Percentiles rank a stretch among this genome's conserved stretches.
Conservation (phyloP, 1,140 invertebrate species). For the Condylostylus longicornis region DNA sequence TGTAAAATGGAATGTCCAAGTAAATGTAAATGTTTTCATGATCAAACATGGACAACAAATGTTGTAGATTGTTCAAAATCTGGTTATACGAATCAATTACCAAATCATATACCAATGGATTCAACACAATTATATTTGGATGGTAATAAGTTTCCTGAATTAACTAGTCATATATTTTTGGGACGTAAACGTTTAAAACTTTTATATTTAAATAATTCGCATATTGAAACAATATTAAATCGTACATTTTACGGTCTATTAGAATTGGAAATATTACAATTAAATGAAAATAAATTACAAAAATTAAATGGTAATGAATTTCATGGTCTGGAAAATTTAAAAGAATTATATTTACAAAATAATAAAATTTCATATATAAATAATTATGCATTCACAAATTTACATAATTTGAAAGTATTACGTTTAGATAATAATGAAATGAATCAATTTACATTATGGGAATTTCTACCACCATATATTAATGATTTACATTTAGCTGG, state of each 20-base stretch:
- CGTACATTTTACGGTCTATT: constrained; percentile 77
- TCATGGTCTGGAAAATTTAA: constrained; percentile 51
- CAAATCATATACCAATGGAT: constrained; percentile 81
- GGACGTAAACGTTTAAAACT: constrained; percentile 71
- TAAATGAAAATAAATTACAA: constrained; percentile 63
- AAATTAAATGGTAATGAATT: constrained; percentile 73
- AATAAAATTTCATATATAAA: constrained; percentile 59
- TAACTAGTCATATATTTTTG: constrained; percentile 77
- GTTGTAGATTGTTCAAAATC: constrained; percentile 74
- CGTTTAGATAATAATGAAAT: constrained; percentile 65
- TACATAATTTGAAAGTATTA: constrained; percentile 53
- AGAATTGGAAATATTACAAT: constrained; percentile 63
- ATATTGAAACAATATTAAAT: constrained; percentile 74
- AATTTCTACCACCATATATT: constrained; percentile 46
- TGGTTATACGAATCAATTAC: constrained; percentile 54
- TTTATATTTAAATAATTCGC: constrained; percentile 69
- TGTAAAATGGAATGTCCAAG: constrained; percentile 89
- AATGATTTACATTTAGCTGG: constrained; percentile 51
- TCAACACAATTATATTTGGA: constrained; percentile 78
- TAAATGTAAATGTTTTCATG: constrained; percentile 83
- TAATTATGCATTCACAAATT: constrained; percentile 59
- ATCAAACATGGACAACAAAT: constrained; percentile 82
- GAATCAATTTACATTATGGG: constrained; percentile 57
- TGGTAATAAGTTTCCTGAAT: constrained; percentile 63
- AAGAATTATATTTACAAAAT: constrained; percentile 72